A percentile compares a stretch with the other conserved stretches of the same genome.
phyloP scores from a whole-genome alignment of 2,888 invertebrate species.

The Hirtodrosophila duncani region DNA sequence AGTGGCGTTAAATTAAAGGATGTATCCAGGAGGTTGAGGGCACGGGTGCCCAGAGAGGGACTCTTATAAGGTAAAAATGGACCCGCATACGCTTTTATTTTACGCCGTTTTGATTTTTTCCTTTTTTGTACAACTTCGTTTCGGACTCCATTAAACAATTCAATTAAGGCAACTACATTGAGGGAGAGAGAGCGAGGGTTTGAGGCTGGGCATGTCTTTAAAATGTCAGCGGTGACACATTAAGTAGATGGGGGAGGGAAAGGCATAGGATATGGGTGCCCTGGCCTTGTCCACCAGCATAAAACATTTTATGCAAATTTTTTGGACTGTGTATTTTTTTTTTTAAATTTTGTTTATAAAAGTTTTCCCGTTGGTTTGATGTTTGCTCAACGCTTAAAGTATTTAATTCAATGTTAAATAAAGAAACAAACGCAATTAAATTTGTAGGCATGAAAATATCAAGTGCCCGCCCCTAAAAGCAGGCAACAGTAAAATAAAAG shows the following conservation, averaged over 20 bases:
- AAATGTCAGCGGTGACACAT: slow-evolving; percentile 51
- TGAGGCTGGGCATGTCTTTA: slow-evolving; percentile 45
- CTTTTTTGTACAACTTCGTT: slow-evolving; percentile 5
- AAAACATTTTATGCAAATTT: slow-evolving; percentile 68
- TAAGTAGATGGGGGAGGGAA: neutral
- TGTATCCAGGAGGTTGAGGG: slow-evolving; percentile 7
- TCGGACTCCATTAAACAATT: slow-evolving; percentile 70
- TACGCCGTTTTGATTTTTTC: slow-evolving; percentile 63
- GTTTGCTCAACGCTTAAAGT: slow-evolving; percentile 57
- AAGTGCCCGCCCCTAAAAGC: slow-evolving; percentile 45
- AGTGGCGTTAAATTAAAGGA: slow-evolving; percentile 67
- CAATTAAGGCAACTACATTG: slow-evolving; percentile 48
- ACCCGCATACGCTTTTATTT: slow-evolving; percentile 64
- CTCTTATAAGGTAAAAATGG: slow-evolving; percentile 30
- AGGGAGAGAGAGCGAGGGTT: slow-evolving; percentile 9
- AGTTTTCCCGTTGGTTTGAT: slow-evolving; percentile 29
- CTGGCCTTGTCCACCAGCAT: slow-evolving; percentile 16
- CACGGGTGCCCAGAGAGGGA: neutral
- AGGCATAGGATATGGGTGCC: slow-evolving; percentile 1
- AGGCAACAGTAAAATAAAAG: slow-evolving; percentile 24
- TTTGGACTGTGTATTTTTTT: slow-evolving; percentile 11
- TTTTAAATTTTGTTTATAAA: slow-evolving; percentile 28
- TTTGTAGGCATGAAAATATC: slow-evolving; percentile 25
- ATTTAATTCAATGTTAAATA: slow-evolving; percentile 62
- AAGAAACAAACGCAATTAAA: slow-evolving; percentile 45